phyloP scores from a whole-genome alignment of 2,113 vertebrate genomes.

The Orthonyx spaldingii region DNA sequence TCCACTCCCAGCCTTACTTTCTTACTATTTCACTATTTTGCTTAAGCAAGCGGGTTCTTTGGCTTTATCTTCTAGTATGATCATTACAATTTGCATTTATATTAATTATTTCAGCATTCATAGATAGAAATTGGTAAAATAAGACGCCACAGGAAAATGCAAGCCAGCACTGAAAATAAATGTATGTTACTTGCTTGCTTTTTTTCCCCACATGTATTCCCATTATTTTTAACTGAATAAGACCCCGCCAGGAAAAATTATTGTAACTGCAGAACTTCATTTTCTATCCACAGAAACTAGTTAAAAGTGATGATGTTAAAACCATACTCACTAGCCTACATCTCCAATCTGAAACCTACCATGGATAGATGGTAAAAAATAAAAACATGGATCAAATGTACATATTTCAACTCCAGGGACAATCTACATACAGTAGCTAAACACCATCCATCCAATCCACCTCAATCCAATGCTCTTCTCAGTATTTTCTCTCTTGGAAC shows the following conservation, averaged over 20 bases:
- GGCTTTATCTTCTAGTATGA: background rate
- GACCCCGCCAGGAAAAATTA: background rate
- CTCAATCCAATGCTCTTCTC: background rate
- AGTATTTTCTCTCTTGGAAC: background rate
- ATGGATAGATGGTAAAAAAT: background rate
- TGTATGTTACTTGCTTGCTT: background rate
- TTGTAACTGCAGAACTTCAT: background rate
- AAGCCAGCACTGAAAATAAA: background rate
- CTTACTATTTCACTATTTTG: background rate
- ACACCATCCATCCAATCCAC: background rate
- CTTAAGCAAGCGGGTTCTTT: background rate
- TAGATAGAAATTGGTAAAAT: background rate
- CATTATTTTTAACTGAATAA: background rate
- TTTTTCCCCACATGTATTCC: fast-evolving
- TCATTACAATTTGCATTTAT: background rate
- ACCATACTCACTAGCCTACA: background rate
- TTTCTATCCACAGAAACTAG: background rate
- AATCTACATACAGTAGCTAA: background rate
- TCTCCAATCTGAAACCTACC: background rate
- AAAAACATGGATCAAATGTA: background rate
- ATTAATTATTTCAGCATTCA: background rate
- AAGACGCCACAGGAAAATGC: background rate
- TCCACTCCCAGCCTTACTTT: background rate
- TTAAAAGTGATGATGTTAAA: background rate
- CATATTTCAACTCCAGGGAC: background rate